These are phyloP conservation scores for Amiota minor DNA, from an alignment of 2,888 invertebrate genomes.

Conservation along the genomic window DNA sequence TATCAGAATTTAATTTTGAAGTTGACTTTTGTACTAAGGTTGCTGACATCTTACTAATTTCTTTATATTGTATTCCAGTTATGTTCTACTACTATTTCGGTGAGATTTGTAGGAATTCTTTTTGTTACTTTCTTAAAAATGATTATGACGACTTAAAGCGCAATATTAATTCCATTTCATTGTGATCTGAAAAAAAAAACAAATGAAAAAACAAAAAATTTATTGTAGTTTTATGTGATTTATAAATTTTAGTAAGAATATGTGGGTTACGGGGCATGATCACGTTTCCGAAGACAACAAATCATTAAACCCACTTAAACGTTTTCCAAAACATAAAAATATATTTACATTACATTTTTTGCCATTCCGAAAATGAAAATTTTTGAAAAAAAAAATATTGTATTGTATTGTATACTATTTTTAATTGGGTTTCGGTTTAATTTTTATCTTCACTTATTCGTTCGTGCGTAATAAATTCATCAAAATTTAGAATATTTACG, in stretches of 20 bases:
- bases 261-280: no score
- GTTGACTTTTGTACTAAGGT: slow-evolving; percentile 57
- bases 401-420: neutral
- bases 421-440: neutral
- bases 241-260: no score
- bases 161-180: neutral
- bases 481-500: slow-evolving; percentile 64
- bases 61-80: slow-evolving; percentile 15
- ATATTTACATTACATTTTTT: neutral
- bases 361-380: neutral
- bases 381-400: neutral
- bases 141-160: no score
- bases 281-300: no score
- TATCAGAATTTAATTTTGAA: slow-evolving; percentile 13
- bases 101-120: slow-evolving; percentile 27
- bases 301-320: neutral
- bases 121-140: neutral
- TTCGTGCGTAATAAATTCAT: slow-evolving; percentile 55
- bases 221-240: no score
- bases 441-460: slow-evolving; percentile 32
- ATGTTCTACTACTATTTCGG: slow-evolving; percentile 3
- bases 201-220: neutral
- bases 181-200: neutral
- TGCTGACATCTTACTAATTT: slow-evolving; percentile 56
- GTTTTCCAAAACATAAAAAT: neutral